Evolutionary conservation across 2,797 vertebrate species (phyloP).

Genomic region (Protonibea diacanthus): DNA sequence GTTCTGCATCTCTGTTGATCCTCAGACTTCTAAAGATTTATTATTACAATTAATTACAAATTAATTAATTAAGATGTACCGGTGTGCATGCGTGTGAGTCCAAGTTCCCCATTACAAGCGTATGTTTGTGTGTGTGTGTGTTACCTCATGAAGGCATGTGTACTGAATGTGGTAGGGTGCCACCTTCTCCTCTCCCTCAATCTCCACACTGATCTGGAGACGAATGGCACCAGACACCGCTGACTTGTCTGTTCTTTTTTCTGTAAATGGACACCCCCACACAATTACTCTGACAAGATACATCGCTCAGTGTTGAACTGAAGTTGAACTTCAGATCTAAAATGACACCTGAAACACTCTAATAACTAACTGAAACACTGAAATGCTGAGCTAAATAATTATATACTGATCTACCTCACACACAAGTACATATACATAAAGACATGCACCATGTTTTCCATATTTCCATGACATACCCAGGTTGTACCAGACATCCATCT

Average conservation of each 20-base stretch:
- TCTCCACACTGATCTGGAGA: constrained; percentile 96
- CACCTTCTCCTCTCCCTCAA: constrained; percentile 98
- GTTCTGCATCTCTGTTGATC: not conserved
- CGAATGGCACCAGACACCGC: constrained; percentile 96
- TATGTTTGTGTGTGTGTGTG: constrained; percentile 12
- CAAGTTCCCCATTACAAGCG: not conserved
- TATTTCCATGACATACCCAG: constrained; percentile 85
- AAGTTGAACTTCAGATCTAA: constrained; percentile 1
- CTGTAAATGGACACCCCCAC: constrained; percentile 73
- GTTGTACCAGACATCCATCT: constrained; percentile 99
- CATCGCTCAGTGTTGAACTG: constrained; percentile 13
- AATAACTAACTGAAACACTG: not conserved
- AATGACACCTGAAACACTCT: not conserved
- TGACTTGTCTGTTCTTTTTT: constrained; percentile 97
- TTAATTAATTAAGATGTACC: not conserved
- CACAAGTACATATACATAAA: not conserved
- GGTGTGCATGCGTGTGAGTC: not conserved
- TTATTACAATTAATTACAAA: not conserved
- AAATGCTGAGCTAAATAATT: not conserved
- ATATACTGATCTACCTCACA: not conserved
- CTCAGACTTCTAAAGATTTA: not conserved
- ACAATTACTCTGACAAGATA: not conserved
- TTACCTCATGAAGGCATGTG: constrained; percentile 97
- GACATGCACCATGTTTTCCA: not conserved
- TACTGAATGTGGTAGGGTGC: constrained; percentile 96